These are phyloP conservation scores for Papilio dardanus DNA, from an alignment of 1,140 invertebrate species.

Conservation along the genomic window DNA sequence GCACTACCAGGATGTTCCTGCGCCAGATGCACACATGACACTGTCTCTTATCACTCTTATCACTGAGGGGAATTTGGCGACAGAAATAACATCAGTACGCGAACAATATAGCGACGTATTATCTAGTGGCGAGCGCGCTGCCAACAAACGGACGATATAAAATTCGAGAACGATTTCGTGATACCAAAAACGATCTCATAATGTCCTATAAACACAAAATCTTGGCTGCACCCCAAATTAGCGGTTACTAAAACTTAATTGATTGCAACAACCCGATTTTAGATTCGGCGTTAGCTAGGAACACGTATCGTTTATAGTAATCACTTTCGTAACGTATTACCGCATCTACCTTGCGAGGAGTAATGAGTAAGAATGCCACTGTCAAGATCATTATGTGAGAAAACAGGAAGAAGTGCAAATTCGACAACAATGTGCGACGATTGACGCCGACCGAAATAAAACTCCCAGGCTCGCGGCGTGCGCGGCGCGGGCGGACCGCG, in stretches of 20 bases:
- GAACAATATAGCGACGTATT: slow-evolving; percentile 58
- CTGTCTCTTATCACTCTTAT: slow-evolving; percentile 22
- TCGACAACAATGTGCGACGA: slow-evolving; percentile 60
- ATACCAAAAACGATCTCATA: slow-evolving; percentile 69
- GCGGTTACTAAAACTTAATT: slow-evolving; percentile 56
- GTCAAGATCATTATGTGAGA: slow-evolving; percentile 65
- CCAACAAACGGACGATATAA: slow-evolving; percentile 55
- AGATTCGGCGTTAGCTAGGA: slow-evolving; percentile 37
- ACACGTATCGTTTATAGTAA: slow-evolving; percentile 36
- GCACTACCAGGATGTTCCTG: slow-evolving; percentile 96
- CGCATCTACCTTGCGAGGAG: slow-evolving; percentile 22
- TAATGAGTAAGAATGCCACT: slow-evolving; percentile 60
- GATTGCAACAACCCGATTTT: slow-evolving; percentile 42
- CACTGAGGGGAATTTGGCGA: slow-evolving; percentile 53
- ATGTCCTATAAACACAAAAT: slow-evolving; percentile 66
- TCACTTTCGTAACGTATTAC: slow-evolving; percentile 31
- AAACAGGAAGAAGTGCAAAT: slow-evolving; percentile 69
- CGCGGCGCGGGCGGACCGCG: slow-evolving; percentile 18
- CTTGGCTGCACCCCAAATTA: slow-evolving; percentile 67
- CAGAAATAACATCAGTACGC: slow-evolving; percentile 42
- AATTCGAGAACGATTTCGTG: slow-evolving; percentile 65
- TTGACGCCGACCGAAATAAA: slow-evolving; percentile 72
- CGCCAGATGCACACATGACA: slow-evolving; percentile 39
- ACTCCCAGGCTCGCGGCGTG: slow-evolving; percentile 63
- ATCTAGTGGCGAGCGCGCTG: slow-evolving; percentile 52